A percentile compares a stretch with the other conserved stretches of the same genome.
phyloP scores from a whole-genome alignment of 2,113 vertebrate species.

The Pandion haliaetus region DNA sequence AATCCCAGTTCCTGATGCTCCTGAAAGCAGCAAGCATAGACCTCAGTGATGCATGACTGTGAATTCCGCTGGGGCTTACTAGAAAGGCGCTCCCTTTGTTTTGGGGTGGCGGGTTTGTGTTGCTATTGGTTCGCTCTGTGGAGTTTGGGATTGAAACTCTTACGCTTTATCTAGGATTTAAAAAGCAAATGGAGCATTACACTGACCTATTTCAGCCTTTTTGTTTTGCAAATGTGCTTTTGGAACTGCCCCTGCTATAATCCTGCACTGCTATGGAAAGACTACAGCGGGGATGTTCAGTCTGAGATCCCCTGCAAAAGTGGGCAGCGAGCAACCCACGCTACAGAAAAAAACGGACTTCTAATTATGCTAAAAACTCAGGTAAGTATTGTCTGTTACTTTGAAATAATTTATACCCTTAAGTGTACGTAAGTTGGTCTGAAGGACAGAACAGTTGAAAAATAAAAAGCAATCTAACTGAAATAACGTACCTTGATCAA shows the following conservation, averaged over 20 bases:
- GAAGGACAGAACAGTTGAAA: not conserved
- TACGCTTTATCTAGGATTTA: conserved; percentile 20
- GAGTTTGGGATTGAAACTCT: not conserved
- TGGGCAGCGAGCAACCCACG: not conserved
- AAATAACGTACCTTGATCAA: not conserved
- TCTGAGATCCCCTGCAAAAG: not conserved
- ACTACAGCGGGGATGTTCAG: not conserved
- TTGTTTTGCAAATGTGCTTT: conserved; percentile 29
- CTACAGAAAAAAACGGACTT: rapidly evolving
- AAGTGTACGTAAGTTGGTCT: not conserved
- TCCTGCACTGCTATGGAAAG: not conserved
- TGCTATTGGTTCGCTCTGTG: not conserved
- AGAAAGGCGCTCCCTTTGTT: not conserved
- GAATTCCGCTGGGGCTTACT: not conserved
- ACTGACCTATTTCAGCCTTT: conserved; percentile 44
- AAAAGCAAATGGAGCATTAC: conserved; percentile 40
- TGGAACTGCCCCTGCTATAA: not conserved
- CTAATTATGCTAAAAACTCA: not conserved
- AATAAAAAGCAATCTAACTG: not conserved
- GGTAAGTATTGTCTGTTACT: not conserved
- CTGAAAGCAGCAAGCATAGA: not conserved
- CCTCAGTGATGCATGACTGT: not conserved
- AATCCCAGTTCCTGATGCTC: not conserved
- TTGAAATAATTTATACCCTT: not conserved
- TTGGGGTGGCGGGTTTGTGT: not conserved